Evolutionary conservation across 2,888 invertebrate species (phyloP), one percentile per base, ranked within the genome.

Genomic region (Neria commutata): DNA sequence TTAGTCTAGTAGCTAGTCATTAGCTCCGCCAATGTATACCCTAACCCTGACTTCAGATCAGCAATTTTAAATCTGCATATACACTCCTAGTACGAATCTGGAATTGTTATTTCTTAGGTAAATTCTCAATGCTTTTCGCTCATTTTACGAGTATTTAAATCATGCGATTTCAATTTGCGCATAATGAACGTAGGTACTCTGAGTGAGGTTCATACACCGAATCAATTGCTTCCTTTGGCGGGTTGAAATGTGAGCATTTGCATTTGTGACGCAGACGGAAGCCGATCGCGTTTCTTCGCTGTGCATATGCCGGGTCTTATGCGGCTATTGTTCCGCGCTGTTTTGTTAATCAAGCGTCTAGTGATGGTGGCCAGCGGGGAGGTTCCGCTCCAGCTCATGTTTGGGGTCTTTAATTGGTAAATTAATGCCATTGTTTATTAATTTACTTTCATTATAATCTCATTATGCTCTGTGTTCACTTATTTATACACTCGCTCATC

Each of bases 371-470:
- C 19, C 4, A 24, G 17, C 14, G 51, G 11, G 11, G 21, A 34
- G 3, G 1, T 40, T 26, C 11, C 21, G 29, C 34, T 21, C 34
- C 23, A 52, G 49, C 34, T 54, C 52, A 29, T 37, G 29, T 62
- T 63, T 67, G 65, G 57, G 73, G 69, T 72, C 72, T 76, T 80
- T 80, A 79, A 79, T 79, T 81, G 78, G 76, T 81, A 81, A 79
- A 79, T 79, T 80, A 81, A 80, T 78, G 69, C 71, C 75, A 70
- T 79, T 79, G 80, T 80, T 80, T 80, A 78, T 80, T 79, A 81
- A 79, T 79, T 79, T 78, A 76, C 65, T 66, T 62, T 57, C 65
- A 71, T 76, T 76, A 73, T 77, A 49, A 66, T 58, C 69, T 67
- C 63, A 71, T 73, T 73, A 72, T 58, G 60, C 57, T 26, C 33